Percentiles rank a stretch among this genome's conserved stretches.
phyloP scores from a whole-genome alignment of 2,888 invertebrate genomes.

The Tiphia femorata region DNA sequence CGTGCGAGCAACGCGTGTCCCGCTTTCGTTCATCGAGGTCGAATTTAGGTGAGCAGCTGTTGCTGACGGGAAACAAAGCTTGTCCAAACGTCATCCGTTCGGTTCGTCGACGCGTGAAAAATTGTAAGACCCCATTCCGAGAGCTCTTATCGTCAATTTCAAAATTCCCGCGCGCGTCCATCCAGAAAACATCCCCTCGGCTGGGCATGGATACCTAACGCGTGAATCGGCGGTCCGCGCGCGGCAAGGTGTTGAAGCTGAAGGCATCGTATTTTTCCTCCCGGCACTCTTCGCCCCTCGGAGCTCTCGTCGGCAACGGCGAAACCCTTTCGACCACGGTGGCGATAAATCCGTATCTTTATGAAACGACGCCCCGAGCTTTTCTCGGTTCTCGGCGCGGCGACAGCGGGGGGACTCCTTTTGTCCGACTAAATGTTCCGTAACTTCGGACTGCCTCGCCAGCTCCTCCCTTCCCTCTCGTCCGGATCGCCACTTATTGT shows the following conservation, averaged over 20 bases:
- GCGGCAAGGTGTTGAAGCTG: slow-evolving; percentile 56
- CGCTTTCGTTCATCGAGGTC: too few species aligned
- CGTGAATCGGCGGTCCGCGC: slow-evolving; percentile 36
- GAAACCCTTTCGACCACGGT: slow-evolving; percentile 40
- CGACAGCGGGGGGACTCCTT: slow-evolving; percentile 41
- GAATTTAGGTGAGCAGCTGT: too few species aligned
- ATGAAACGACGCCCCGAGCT: slow-evolving; percentile 52
- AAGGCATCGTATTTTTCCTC: slow-evolving; percentile 54
- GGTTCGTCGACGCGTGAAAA: too few species aligned
- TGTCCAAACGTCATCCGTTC: too few species aligned
- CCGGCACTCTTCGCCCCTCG: too few species aligned
- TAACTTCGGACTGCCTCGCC: slow-evolving; percentile 23
- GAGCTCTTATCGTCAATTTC: too few species aligned
- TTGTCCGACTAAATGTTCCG: slow-evolving; percentile 43
- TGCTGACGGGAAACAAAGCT: too few species aligned
- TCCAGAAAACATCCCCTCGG: too few species aligned
- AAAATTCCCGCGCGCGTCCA: too few species aligned
- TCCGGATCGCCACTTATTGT: slow-evolving; percentile 32
- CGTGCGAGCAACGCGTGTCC: too few species aligned
- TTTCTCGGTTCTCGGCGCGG: slow-evolving; percentile 21
- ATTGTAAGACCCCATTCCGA: too few species aligned
- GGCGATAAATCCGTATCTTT: slow-evolving; percentile 58
- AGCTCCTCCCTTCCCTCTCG: not conserved
- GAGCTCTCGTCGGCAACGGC: slow-evolving; percentile 35
- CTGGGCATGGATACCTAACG: slow-evolving; percentile 25